phyloP scores from a whole-genome alignment of 2,797 vertebrate genomes.

The Melanotaenia parkinsoni region DNA sequence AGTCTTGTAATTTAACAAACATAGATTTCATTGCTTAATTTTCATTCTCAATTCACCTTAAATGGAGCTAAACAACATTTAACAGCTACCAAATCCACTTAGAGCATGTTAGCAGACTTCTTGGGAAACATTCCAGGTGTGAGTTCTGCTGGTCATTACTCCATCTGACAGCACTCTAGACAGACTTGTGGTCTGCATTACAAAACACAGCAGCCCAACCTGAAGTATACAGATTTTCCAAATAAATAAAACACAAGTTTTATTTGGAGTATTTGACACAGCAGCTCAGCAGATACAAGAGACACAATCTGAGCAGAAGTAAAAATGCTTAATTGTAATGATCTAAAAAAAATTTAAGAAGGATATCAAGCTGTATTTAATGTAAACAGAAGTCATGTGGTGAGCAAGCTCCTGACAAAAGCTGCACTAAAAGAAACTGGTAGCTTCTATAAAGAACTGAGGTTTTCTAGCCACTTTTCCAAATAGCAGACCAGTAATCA shows the following conservation, averaged over 20 bases:
- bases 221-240: neutral
- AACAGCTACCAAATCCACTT: conserved; percentile 26
- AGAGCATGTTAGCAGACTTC: neutral
- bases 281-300: conserved; percentile 5
- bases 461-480: conserved; percentile 73
- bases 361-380: conserved; percentile 38
- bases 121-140: conserved; percentile 10
- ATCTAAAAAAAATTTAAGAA: conserved; percentile 16
- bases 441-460: conserved; percentile 77
- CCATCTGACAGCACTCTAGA: conserved; percentile 22
- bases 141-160: conserved; percentile 22
- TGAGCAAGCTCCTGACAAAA: conserved; percentile 55
- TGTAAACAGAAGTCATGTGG: conserved; percentile 65
- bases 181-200: neutral
- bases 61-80: conserved; percentile 20
- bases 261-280: neutral
- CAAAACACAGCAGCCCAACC: conserved; percentile 1
- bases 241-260: neutral
- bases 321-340: neutral
- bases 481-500: conserved; percentile 78
- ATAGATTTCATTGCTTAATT: neutral
- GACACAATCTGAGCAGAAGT: neutral
- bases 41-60: neutral
- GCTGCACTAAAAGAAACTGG: conserved; percentile 64
- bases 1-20: neutral